Percentiles rank a stretch among this genome's conserved stretches.
Evolutionary conservation across 2,888 invertebrate species (phyloP).

Genomic region (Watsonalla cultraria): DNA sequence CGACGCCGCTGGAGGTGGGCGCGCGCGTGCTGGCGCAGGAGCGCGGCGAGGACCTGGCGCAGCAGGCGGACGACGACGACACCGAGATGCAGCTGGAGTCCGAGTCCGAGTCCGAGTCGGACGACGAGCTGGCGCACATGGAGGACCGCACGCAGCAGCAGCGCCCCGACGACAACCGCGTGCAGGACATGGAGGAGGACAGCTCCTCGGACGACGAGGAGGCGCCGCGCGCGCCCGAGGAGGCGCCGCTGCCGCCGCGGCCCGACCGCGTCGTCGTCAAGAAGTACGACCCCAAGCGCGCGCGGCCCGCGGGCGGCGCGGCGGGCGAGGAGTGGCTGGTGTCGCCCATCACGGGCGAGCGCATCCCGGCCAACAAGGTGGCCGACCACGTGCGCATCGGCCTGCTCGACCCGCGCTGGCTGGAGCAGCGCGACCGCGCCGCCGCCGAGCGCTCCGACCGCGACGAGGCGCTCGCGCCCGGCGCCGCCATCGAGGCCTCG

Average conservation of each 20-base stretch:
- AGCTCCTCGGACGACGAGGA: constrained; percentile 80
- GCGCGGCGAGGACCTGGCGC: constrained; percentile 83
- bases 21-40: constrained; percentile 92
- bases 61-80: constrained; percentile 81
- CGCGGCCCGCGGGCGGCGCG: constrained; percentile 80
- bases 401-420: constrained; percentile 97
- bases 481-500: constrained; percentile 96
- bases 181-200: constrained; percentile 96
- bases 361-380: constrained; percentile 97
- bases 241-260: constrained; percentile 89
- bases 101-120: constrained; percentile 82
- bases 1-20: constrained; percentile 97
- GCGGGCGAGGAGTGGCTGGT: constrained; percentile 91
- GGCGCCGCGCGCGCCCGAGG: constrained; percentile 53
- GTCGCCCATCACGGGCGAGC: constrained; percentile 98
- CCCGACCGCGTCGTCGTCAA: constrained; percentile 97
- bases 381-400: constrained; percentile 99
- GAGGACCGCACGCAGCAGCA: constrained; percentile 77
- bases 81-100: constrained; percentile 95
- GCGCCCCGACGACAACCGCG: constrained; percentile 69
- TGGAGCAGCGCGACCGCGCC: constrained; percentile 96
- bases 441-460: constrained; percentile 96
- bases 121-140: constrained; percentile 81
- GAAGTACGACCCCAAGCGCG: constrained; percentile 94
- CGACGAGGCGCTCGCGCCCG: constrained; percentile 73